Evolutionary conservation across 2,888 invertebrate genomes (phyloP).

Genomic region (Philopedon plagiatum): DNA sequence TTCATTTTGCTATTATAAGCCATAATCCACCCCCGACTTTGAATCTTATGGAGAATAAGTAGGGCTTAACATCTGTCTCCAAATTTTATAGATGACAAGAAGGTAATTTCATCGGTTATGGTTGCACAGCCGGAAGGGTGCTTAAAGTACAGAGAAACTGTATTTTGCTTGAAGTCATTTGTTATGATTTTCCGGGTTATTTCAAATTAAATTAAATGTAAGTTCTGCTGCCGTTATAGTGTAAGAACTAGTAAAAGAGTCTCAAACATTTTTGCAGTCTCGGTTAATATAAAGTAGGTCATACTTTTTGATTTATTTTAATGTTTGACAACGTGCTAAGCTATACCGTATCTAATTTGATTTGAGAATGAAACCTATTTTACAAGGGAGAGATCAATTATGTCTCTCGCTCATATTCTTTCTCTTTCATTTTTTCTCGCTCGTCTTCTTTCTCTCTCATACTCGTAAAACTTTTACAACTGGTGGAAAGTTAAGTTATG

Average conservation of each 20-base stretch:
- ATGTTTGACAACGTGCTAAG: no score
- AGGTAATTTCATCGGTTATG: slow-evolving; percentile 64
- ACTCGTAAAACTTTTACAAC: no score
- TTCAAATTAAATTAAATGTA: slow-evolving; percentile 15
- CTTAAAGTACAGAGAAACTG: slow-evolving; percentile 32
- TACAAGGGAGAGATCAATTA: no score
- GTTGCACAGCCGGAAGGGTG: slow-evolving; percentile 62
- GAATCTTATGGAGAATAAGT: slow-evolving; percentile 39
- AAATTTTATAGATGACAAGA: slow-evolving; percentile 66
- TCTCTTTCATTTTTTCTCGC: no score
- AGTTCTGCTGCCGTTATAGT: background rate
- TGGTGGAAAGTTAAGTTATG: no score
- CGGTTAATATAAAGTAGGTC: no score
- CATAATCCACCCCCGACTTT: slow-evolving; percentile 27
- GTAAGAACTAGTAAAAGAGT: background rate
- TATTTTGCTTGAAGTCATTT: slow-evolving; percentile 17
- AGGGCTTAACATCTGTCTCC: slow-evolving; percentile 61
- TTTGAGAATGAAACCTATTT: no score
- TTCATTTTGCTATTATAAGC: slow-evolving; percentile 37
- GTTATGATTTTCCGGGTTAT: slow-evolving; percentile 16
- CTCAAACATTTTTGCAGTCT: no score
- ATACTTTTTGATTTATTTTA: no score
- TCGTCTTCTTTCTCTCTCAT: no score
- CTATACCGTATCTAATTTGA: no score
- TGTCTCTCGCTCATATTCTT: no score